phyloP scores from a whole-genome alignment of 2,888 invertebrate species.

The Lithophane leautieri region DNA sequence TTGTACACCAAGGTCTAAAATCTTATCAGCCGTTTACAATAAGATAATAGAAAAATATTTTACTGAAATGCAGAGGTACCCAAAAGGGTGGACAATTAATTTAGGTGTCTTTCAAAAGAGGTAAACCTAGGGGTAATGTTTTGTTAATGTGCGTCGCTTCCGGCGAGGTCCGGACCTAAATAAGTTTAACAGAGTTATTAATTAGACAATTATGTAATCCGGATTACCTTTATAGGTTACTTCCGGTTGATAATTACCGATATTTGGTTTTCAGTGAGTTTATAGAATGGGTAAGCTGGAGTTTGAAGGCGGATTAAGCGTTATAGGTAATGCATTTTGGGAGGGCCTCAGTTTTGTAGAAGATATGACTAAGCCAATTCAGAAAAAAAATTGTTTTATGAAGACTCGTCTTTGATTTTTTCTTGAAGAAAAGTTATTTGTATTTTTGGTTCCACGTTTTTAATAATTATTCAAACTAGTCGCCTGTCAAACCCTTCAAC shows the following conservation, averaged over 20 bases:
- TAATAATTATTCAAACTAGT: conserved; percentile 1
- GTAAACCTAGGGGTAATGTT: conserved; percentile 75
- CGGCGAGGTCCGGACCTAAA: conserved; percentile 67
- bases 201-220: conserved; percentile 67
- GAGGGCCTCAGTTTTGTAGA: background rate
- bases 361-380: background rate
- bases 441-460: background rate
- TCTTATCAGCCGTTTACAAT: conserved; percentile 17
- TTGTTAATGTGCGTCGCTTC: conserved; percentile 75
- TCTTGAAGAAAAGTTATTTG: background rate
- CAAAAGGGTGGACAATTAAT: conserved; percentile 73
- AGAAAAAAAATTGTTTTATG: background rate
- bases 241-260: conserved; percentile 40
- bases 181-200: conserved; percentile 66
- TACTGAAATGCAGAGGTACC: conserved; percentile 35
- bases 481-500: background rate
- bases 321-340: background rate
- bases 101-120: conserved; percentile 73
- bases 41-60: conserved; percentile 43
- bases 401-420: background rate
- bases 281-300: background rate
- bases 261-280: conserved; percentile 10
- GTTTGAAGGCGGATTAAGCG: background rate
- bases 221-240: conserved; percentile 54
- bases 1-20: background rate